Conservation (phyloP, 2,113 vertebrate species). For the Fregata magnificens region DNA sequence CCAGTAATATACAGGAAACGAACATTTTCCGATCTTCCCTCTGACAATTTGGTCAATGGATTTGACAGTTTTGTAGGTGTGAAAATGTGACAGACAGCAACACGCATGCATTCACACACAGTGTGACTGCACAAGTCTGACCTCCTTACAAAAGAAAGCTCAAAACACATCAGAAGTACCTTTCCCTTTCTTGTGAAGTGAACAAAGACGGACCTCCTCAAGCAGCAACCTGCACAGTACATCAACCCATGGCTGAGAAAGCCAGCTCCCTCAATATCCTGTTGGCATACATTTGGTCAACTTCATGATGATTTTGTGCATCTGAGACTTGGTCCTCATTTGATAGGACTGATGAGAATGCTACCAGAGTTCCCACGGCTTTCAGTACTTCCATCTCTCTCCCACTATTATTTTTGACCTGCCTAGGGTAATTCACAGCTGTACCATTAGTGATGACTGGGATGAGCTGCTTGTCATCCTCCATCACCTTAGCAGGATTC, state of each 20-base stretch:
- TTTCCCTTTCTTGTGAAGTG: background rate
- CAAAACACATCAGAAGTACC: background rate
- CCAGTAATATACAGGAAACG: rapidly evolving
- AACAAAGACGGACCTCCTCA: background rate
- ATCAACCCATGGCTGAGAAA: background rate
- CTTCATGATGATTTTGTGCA: background rate
- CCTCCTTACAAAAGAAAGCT: background rate
- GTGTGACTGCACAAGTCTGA: background rate
- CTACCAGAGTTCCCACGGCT: background rate
- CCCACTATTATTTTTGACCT: background rate
- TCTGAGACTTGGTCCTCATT: background rate
- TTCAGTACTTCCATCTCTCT: background rate
- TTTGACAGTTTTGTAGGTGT: background rate
- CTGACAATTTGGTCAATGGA: background rate
- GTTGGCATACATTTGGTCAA: too few species aligned
- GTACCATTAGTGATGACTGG: background rate
- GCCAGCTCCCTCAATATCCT: background rate
- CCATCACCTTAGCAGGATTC: background rate
- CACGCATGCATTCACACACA: too few species aligned
- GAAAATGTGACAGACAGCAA: background rate
- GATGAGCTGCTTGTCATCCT: background rate
- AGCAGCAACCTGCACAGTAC: background rate
- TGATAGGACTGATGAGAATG: background rate
- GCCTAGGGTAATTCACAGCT: background rate
- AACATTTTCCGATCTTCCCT: background rate